A percentile compares a stretch with the other conserved stretches of the same genome.
Conservation (phyloP, 2,797 vertebrate genomes). For the Acanthurus tractus region DNA sequence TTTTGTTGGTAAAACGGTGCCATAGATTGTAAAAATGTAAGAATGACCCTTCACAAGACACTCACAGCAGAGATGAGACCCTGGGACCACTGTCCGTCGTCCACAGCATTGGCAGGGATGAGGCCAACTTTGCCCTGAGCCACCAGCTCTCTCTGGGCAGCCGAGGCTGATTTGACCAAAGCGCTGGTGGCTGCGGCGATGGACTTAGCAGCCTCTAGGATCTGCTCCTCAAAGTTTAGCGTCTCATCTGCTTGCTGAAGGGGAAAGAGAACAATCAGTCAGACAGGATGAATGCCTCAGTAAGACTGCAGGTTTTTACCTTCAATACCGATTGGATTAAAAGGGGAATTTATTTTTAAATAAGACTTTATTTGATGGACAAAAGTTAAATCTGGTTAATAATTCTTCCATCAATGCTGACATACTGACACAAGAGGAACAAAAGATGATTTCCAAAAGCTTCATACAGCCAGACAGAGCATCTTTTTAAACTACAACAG, state of each 20-base stretch:
- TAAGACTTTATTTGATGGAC: neutral
- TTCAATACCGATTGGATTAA: neutral
- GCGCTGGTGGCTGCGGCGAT: constrained; percentile 96
- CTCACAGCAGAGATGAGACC: constrained; percentile 98
- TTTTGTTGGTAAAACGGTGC: too few species aligned
- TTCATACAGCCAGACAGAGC: constrained; percentile 12
- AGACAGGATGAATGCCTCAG: neutral
- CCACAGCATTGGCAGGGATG: constrained; percentile 92
- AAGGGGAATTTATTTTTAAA: neutral
- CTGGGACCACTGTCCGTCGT: constrained; percentile 99
- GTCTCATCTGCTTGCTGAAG: constrained; percentile 95
- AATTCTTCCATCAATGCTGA: constrained; percentile 3
- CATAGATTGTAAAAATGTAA: too few species aligned
- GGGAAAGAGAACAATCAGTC: constrained; percentile 14
- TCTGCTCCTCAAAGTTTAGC: constrained; percentile 97
- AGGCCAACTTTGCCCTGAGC: constrained; percentile 93
- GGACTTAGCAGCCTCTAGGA: constrained; percentile 96
- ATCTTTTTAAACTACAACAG: constrained; percentile 10
- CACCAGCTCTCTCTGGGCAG: constrained; percentile 94
- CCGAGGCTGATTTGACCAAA: constrained; percentile 95
- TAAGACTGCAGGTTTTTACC: constrained; percentile 21
- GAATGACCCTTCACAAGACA: constrained; percentile 1
- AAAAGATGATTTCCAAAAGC: constrained; percentile 25
- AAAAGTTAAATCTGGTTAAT: neutral
- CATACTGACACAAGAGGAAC: neutral